These are phyloP conservation scores for Holothuria leucospilota DNA, from an alignment of 53 echinoderm and acorn worm species.

Conservation along the genomic window DNA sequence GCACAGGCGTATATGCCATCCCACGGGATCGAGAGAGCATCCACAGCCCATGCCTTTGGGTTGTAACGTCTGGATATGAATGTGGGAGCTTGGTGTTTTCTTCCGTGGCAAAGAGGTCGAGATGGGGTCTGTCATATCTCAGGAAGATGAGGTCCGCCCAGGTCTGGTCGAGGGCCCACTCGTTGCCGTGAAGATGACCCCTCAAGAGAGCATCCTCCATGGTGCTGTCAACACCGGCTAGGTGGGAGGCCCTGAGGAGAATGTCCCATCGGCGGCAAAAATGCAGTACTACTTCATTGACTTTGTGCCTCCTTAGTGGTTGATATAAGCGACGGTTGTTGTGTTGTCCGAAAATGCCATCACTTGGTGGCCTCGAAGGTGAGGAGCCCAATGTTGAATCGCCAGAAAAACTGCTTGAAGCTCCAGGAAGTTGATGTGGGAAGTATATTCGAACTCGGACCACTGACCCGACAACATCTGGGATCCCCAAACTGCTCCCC, in stretches of 20 bases:
- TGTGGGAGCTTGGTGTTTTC: slow-evolving; percentile 52
- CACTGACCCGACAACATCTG: slow-evolving; percentile 6
- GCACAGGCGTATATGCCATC: slow-evolving; percentile 51
- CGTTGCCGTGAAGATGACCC: background rate
- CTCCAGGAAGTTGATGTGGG: slow-evolving; percentile 55
- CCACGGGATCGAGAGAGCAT: too few species aligned
- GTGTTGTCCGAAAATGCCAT: slow-evolving; percentile 35
- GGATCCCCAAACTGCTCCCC: slow-evolving; percentile 13
- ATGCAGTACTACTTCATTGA: slow-evolving; percentile 26
- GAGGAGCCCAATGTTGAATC: background rate
- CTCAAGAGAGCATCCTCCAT: slow-evolving; percentile 47
- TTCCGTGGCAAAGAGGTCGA: slow-evolving; percentile 49
- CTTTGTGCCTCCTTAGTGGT: slow-evolving; percentile 48
- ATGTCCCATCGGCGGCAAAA: slow-evolving; percentile 22
- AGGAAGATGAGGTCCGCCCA: background rate
- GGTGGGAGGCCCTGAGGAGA: background rate
- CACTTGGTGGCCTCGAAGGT: background rate
- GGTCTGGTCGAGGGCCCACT: background rate
- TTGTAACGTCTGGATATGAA: slow-evolving; percentile 29
- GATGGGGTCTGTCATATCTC: background rate
- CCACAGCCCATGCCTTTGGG: slow-evolving; percentile 36
- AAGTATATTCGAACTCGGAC: background rate
- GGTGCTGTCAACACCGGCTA: slow-evolving; percentile 48
- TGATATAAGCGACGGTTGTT: too few species aligned
- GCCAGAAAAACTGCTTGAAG: slow-evolving; percentile 40